Evolutionary conservation across 2,113 vertebrate genomes (phyloP).

Genomic region (Salvelinus sp.): DNA sequence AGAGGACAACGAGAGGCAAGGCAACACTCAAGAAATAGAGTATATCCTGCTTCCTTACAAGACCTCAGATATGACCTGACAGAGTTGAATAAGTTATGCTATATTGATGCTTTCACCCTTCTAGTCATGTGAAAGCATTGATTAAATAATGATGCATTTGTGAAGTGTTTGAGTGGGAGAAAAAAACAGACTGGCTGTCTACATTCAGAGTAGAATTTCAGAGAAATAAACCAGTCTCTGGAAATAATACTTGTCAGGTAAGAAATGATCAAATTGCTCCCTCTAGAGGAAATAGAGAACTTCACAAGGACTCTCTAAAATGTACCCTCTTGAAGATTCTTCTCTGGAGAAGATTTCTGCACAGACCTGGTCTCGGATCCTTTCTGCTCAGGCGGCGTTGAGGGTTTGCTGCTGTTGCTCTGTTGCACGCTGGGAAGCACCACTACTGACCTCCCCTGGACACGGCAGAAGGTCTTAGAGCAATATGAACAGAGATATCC

Average conservation of each 20-base stretch:
- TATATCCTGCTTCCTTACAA: not conserved
- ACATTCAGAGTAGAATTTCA: not conserved
- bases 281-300: not conserved
- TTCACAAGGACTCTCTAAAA: not conserved
- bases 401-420: too few relatives aligned
- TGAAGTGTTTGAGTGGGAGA: not conserved
- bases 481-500: not conserved
- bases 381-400: too few relatives aligned
- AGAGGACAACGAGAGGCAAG: not conserved
- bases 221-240: not conserved
- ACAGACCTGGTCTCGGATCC: too few relatives aligned
- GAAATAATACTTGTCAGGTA: not conserved
- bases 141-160: not conserved
- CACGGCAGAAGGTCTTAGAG: not conserved
- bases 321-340: not conserved
- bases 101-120: not conserved
- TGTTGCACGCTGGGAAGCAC: not conserved
- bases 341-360: too few relatives aligned
- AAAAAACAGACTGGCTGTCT: not conserved
- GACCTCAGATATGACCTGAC: not conserved
- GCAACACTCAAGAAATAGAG: not conserved
- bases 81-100: not conserved
- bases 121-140: not conserved
- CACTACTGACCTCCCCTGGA: slow-evolving; percentile 7
- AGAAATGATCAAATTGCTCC: not conserved